These are phyloP conservation scores for Uria aalge DNA, from an alignment of 2,113 vertebrate genomes.

Conservation along the genomic window DNA sequence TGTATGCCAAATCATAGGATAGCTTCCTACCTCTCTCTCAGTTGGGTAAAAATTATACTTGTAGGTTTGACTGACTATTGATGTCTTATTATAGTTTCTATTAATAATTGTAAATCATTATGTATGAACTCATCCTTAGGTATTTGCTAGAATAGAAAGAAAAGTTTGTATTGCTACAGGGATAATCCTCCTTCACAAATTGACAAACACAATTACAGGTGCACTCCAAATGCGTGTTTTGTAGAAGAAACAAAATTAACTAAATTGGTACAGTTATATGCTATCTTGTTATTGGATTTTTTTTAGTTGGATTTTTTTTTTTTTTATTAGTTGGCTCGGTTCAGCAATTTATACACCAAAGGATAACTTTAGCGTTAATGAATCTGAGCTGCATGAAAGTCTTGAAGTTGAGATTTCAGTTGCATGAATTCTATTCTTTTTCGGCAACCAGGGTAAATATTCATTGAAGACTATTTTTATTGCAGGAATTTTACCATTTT, in stretches of 20 bases:
- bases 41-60: conserved; percentile 47
- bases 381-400: conserved; percentile 19
- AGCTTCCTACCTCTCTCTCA: neutral
- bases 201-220: conserved; percentile 59
- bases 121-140: conserved; percentile 34
- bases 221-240: conserved; percentile 38
- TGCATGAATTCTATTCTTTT: neutral
- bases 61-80: conserved; percentile 50
- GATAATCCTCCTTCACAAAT: conserved; percentile 43
- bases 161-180: conserved; percentile 29
- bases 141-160: conserved; percentile 39
- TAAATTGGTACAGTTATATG: conserved; percentile 29
- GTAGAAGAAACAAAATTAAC: neutral
- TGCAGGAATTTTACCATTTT: conserved; percentile 39
- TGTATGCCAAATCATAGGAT: conserved; percentile 4
- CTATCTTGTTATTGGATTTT: neutral
- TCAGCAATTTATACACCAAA: conserved; percentile 18
- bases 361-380: conserved; percentile 39
- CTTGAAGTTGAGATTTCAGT: conserved; percentile 38
- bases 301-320: neutral
- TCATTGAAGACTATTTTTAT: conserved; percentile 15
- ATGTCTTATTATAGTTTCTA: conserved; percentile 65
- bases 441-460: neutral
- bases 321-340: neutral
- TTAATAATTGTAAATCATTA: conserved; percentile 64